Base-by-base conservation (phyloP, 2,113 vertebrate genomes). In the Trichomycterus rosablanca region DNA sequence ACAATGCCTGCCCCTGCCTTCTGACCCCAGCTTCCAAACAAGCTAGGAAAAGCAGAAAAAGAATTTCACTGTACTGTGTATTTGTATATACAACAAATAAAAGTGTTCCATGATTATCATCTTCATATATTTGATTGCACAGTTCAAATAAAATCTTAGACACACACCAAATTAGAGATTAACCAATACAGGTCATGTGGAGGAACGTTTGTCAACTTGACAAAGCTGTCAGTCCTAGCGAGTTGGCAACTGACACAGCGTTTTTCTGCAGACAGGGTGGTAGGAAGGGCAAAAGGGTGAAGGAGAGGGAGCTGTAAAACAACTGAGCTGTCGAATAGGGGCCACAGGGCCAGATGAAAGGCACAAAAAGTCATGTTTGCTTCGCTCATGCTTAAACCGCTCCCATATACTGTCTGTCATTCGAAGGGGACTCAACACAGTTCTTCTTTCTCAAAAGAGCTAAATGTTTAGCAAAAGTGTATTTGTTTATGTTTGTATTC, bases 81-180 rank as follows among this genome's bases (percentile, higher is more conserved):
- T n/a, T n/a, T n/a, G n/a, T n/a, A n/a, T n/a, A n/a, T n/a, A n/a
- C n/a, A n/a, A n/a, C n/a, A n/a, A n/a, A n/a, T n/a, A n/a, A n/a
- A n/a, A n/a, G n/a, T n/a, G n/a, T n/a, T n/a, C n/a, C n/a, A n/a
- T n/a, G n/a, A n/a, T n/a, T n/a, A n/a, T n/a, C n/a, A n/a, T n/a
- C n/a, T n/a, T n/a, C n/a, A n/a, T n/a, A n/a, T n/a, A n/a, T n/a
- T n/a, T n/a, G n/a, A n/a, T n/a, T n/a, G n/a, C n/a, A n/a, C n/a
- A n/a, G n/a, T n/a, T n/a, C 30, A 30, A 24, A 34, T 8, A 48
- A 19, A 22, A 6, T 11, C n/a, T 18, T 10, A 56, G 34, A 40
- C 53, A 40, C 35, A 56, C 53, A 56, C 53, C 39, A 18, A 64
- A 43, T 22, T 49, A 48, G 50, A 53, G 55, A 58, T 70, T 74